Evolutionary conservation across 2,797 vertebrate genomes (phyloP).

Genomic region (Poecilia velifera): DNA sequence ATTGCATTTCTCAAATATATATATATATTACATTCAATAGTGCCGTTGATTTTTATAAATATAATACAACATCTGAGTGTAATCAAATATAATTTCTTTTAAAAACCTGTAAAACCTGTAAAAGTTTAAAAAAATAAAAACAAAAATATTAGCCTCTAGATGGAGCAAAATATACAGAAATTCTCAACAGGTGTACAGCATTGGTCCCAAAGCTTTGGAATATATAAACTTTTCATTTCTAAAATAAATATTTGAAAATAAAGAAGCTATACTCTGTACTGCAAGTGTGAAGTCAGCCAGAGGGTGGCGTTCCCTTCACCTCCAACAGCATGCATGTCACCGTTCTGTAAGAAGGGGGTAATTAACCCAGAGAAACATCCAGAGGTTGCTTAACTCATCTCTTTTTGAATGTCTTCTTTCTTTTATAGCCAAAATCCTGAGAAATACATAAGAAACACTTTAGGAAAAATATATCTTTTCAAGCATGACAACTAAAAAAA

Average conservation of each 20-base stretch:
- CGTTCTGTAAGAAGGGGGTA: slow-evolving; percentile 49
- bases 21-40: slow-evolving; percentile 52
- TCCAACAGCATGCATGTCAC: slow-evolving; percentile 38
- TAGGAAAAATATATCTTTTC: background rate
- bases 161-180: slow-evolving; percentile 46
- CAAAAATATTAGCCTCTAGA: slow-evolving; percentile 40
- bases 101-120: slow-evolving; percentile 49
- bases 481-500: background rate
- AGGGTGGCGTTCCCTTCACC: slow-evolving; percentile 21
- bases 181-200: slow-evolving; percentile 51
- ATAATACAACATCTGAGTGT: slow-evolving; percentile 65
- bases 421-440: background rate
- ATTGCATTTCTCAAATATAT: slow-evolving; percentile 34
- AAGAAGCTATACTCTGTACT: slow-evolving; percentile 52
- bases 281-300: slow-evolving; percentile 31
- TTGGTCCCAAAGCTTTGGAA: slow-evolving; percentile 66
- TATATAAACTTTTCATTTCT: slow-evolving; percentile 35
- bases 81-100: slow-evolving; percentile 62
- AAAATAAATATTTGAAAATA: slow-evolving; percentile 62
- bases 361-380: slow-evolving; percentile 55
- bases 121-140: slow-evolving; percentile 65
- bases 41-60: slow-evolving; percentile 66
- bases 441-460: slow-evolving; percentile 13
- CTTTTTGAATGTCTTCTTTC: slow-evolving; percentile 13
- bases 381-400: slow-evolving; percentile 32